Percentiles rank a stretch among this genome's conserved stretches.
These are phyloP conservation scores for Clarias laeviceps DNA, from an alignment of 2,797 vertebrate genomes.

Conservation along the genomic window DNA sequence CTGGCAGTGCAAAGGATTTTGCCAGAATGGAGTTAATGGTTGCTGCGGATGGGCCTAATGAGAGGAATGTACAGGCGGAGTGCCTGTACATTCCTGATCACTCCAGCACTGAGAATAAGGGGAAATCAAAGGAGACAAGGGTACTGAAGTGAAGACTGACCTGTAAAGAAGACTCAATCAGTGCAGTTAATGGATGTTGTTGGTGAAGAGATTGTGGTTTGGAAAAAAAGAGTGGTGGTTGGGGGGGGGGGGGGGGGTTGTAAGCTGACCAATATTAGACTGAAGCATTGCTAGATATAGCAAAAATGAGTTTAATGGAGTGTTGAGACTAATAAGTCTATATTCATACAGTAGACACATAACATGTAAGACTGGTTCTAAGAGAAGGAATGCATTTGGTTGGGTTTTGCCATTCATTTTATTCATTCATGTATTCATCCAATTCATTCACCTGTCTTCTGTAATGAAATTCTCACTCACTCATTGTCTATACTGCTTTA, in stretches of 20 bases:
- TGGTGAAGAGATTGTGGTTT: slow-evolving; percentile 50
- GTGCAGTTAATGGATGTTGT: slow-evolving; percentile 51
- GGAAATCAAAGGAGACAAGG: slow-evolving; percentile 63
- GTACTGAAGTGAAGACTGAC: slow-evolving; percentile 58
- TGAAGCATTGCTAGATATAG: not conserved
- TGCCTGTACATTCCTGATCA: slow-evolving; percentile 46
- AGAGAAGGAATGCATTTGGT: not conserved
- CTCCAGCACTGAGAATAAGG: slow-evolving; percentile 32
- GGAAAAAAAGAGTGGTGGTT: not conserved
- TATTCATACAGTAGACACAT: not conserved
- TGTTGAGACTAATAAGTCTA: not conserved
- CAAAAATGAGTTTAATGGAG: not conserved
- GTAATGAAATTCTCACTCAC: not conserved
- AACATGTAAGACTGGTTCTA: not conserved
- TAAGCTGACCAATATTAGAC: not conserved
- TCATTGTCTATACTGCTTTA: not conserved
- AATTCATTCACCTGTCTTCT: not conserved
- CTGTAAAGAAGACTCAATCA: slow-evolving; percentile 62
- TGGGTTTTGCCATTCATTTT: not conserved
- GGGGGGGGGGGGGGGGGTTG: not conserved
- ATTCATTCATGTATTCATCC: not conserved
- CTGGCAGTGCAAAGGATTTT: slow-evolving; percentile 55
- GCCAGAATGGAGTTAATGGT: slow-evolving; percentile 61
- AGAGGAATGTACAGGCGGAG: slow-evolving; percentile 55
- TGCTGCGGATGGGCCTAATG: slow-evolving; percentile 58